Evolutionary conservation across 2,888 invertebrate species (phyloP), one percentile per base, ranked within the genome.

Genomic region (Stenchaetothrips biformis): DNA sequence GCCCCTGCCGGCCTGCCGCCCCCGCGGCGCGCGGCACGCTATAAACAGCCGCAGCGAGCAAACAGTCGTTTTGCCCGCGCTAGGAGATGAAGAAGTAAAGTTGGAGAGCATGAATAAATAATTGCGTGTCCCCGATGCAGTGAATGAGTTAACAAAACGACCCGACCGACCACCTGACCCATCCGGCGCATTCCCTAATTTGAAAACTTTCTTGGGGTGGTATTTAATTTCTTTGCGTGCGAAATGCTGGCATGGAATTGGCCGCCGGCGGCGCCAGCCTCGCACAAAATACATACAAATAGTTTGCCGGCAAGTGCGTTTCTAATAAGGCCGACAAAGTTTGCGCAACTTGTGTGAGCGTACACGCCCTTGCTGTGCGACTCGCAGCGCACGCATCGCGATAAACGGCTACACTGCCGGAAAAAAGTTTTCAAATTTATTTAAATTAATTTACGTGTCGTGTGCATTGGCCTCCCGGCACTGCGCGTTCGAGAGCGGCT

Each of bases 51-150:
- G 67, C 25, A 74, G 21, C 67, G 67, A 11, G 67, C 25, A 74
- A 74, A 74, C 67, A 74, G 67, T 74, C 67, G 67, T 74, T 74
- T 25, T 37, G 37, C 37, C 37, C 37, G 37, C 37, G 37, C n/a
- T 13, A 74, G 21, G 67, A n/a, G 67, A 74, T 74, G 67, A 74
- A 74, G 67, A 74, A 74, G 67, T 21, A 74, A 74, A 74, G 67
- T 74, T 74, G 67, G 67, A 74, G 67, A 25, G 67, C 67, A 74
- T 74, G 67, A 74, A 74, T 74, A 74, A 74, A 74, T 74, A 21
- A 74, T 74, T 74, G 67, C 67, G 11, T 74, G 67, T 74, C 67
- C 67, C 67, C 67, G 67, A 74, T 74, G 67, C 67, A 74, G 67
- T 21, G 67, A 74, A 74, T 25, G 67, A 74, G 67, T 74, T 74